A percentile compares a stretch with the other conserved stretches of the same genome.
phyloP scores from a whole-genome alignment of 2,888 invertebrate genomes.

The Druceiella hillmani region DNA sequence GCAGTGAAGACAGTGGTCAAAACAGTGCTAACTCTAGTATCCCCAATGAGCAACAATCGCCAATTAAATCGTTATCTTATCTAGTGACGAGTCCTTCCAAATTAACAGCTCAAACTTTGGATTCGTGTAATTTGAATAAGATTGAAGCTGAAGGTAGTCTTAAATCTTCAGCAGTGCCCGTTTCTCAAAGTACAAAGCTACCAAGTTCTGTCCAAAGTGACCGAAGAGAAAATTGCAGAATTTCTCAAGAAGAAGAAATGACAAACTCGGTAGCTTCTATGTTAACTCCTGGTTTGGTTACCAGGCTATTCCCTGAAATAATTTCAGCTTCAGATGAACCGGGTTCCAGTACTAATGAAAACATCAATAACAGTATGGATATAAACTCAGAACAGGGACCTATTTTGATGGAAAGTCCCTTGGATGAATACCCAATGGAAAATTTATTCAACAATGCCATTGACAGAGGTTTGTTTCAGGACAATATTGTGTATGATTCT shows the following conservation, averaged over 20 bases:
- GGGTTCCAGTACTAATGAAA: conserved; percentile 35
- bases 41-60: conserved; percentile 42
- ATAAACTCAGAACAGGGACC: conserved; percentile 47
- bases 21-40: conserved; percentile 30
- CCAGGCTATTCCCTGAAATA: no score
- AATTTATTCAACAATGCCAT: conserved; percentile 48
- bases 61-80: conserved; percentile 59
- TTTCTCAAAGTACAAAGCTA: conserved; percentile 17
- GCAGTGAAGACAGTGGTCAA: conserved; percentile 31
- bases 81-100: conserved; percentile 53
- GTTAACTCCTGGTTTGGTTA: no score
- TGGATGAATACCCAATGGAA: conserved; percentile 50
- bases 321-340: no score
- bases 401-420: conserved; percentile 45
- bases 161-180: conserved; percentile 5
- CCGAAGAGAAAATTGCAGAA: conserved; percentile 16
- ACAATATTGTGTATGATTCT: conserved; percentile 46
- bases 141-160: not conserved
- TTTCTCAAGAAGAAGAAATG: no score
- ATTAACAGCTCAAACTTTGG: conserved; percentile 24
- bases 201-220: conserved; percentile 20
- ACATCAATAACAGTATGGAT: conserved; percentile 45
- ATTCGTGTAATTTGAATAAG: conserved; percentile 33
- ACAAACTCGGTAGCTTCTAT: no score
- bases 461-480: conserved; percentile 45